Evolutionary conservation across 2,113 vertebrate genomes (phyloP).

Genomic region (Carettochelys insculpta): DNA sequence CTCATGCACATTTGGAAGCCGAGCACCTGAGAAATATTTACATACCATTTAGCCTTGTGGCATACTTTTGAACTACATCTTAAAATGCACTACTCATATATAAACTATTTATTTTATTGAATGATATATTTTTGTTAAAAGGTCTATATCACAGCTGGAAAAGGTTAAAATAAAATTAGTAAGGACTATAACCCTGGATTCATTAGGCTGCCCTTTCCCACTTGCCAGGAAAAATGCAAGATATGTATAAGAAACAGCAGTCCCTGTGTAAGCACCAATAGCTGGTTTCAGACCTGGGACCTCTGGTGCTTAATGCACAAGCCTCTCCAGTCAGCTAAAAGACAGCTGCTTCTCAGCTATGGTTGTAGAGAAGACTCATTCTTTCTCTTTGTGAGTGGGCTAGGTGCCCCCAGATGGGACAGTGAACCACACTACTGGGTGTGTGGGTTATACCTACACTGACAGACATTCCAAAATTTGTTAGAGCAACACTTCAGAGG

Average conservation of each 20-base stretch:
- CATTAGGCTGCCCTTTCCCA: background rate
- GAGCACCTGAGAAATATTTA: background rate
- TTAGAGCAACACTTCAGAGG: background rate
- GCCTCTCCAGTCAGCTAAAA: no score
- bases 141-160: background rate
- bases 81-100: background rate
- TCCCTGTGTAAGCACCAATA: background rate
- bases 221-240: background rate
- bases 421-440: no score
- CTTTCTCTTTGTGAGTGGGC: no score
- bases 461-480: background rate
- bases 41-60: background rate
- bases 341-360: no score
- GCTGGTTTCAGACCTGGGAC: no score
- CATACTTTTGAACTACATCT: background rate
- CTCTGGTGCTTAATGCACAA: no score
- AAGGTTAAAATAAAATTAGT: background rate
- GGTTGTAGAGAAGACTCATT: no score
- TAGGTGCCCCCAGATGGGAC: no score
- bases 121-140: background rate
- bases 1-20: background rate
- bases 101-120: background rate
- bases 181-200: background rate
- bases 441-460: background rate
- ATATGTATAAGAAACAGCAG: background rate